Conservation (phyloP, 30 jellyfish, hydroid and myxozoan species). For the Catostylus mosaicus region DNA sequence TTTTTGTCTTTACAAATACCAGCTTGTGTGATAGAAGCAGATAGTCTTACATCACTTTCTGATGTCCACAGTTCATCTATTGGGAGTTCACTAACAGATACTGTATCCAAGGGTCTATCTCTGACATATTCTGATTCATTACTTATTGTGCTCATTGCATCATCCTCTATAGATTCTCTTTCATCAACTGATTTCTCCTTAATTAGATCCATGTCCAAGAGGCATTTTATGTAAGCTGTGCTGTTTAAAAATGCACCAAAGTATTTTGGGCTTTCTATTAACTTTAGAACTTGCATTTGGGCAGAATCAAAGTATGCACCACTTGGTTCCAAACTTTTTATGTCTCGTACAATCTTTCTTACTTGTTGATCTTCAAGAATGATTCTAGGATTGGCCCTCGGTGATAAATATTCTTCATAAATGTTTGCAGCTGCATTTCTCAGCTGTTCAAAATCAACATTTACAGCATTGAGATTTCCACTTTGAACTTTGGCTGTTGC, state of each 20-base stretch:
- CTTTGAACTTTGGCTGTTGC: conserved; percentile 88
- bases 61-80: conserved; percentile 89
- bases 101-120: conserved; percentile 29
- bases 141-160: conserved; percentile 32
- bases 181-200: conserved; percentile 74
- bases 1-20: conserved; percentile 83
- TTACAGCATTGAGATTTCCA: conserved; percentile 46
- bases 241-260: conserved; percentile 95
- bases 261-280: conserved; percentile 87
- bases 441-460: conserved; percentile 87
- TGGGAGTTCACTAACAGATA: conserved; percentile 30
- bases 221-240: conserved; percentile 88
- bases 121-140: conserved; percentile 16
- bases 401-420: conserved; percentile 96
- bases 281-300: conserved; percentile 95
- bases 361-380: conserved; percentile 93
- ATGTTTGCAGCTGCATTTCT: conserved; percentile 94
- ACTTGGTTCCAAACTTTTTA: conserved; percentile 95
- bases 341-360: conserved; percentile 89
- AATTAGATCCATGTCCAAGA: conserved; percentile 84
- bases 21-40: conserved; percentile 96
- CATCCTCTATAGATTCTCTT: conserved; percentile 14
- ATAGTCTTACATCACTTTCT: conserved; percentile 85
- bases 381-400: conserved; percentile 95
- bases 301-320: conserved; percentile 99